These are phyloP conservation scores for Ectropis grisescens DNA, from an alignment of 1,140 invertebrate genomes.

Conservation along the genomic window DNA sequence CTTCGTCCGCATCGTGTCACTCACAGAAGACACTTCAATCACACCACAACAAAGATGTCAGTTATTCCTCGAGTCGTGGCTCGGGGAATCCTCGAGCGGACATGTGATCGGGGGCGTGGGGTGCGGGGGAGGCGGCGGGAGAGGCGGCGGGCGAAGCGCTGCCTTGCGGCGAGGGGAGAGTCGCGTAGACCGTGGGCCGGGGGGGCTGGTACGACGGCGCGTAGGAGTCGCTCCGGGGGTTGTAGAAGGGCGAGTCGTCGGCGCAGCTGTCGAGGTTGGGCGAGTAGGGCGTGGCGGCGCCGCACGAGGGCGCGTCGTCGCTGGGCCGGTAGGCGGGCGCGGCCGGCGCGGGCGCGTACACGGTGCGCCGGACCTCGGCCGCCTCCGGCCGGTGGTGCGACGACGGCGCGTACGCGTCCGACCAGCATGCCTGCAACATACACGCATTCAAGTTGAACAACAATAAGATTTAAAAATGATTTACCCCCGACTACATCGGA, in stretches of 20 bases:
- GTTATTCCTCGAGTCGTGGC: slow-evolving; percentile 44
- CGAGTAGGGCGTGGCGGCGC: slow-evolving; percentile 61
- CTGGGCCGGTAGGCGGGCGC: slow-evolving; percentile 71
- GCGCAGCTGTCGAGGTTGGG: slow-evolving; percentile 51
- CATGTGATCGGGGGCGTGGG: slow-evolving; percentile 35
- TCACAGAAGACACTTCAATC: too few species aligned
- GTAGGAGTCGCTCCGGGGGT: slow-evolving; percentile 63
- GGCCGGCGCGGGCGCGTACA: slow-evolving; percentile 72
- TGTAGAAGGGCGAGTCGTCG: slow-evolving; percentile 67
- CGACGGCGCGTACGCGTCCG: slow-evolving; percentile 62
- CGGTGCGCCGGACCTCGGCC: slow-evolving; percentile 63
- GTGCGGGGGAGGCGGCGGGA: slow-evolving; percentile 26
- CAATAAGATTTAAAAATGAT: too few species aligned
- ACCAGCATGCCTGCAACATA: too few species aligned
- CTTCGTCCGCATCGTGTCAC: too few species aligned
- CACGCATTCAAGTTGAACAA: too few species aligned
- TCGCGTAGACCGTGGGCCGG: slow-evolving; percentile 61
- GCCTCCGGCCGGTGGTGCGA: slow-evolving; percentile 54
- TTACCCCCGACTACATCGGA: too few species aligned
- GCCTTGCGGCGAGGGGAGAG: slow-evolving; percentile 50
- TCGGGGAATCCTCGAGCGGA: slow-evolving; percentile 40
- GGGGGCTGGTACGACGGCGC: slow-evolving; percentile 62
- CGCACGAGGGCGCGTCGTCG: slow-evolving; percentile 59
- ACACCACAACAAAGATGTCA: too few species aligned
- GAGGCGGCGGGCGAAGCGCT: slow-evolving; percentile 41